Conservation (phyloP, 2,888 invertebrate genomes). For the Drosophila antonietae region DNA sequence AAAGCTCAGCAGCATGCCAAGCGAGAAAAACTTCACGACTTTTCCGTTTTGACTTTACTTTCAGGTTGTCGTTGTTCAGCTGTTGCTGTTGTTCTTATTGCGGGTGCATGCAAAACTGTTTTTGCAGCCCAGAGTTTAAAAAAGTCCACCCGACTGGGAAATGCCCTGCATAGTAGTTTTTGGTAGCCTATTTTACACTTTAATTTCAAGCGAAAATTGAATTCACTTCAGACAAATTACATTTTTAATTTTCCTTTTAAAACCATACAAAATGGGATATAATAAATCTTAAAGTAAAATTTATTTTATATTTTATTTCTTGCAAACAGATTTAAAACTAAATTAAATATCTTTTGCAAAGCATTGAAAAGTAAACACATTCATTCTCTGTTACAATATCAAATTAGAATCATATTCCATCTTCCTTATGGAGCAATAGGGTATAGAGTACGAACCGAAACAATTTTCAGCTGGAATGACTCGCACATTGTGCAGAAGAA, state of each 20-base stretch:
- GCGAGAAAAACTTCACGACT: slow-evolving; percentile 53
- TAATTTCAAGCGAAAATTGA: too few species aligned
- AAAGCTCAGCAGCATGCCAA: slow-evolving; percentile 27
- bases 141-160: background rate
- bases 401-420: background rate
- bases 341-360: too few species aligned
- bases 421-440: background rate
- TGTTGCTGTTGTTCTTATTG: slow-evolving; percentile 12
- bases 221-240: too few species aligned
- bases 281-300: too few species aligned
- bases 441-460: slow-evolving; percentile 14
- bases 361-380: too few species aligned
- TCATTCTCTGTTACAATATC: background rate
- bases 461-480: slow-evolving; percentile 22
- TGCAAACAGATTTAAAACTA: too few species aligned
- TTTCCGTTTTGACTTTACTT: slow-evolving; percentile 42
- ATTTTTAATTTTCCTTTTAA: too few species aligned
- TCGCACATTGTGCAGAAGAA: slow-evolving; percentile 37
- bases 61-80: slow-evolving; percentile 19
- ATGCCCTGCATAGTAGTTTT: background rate
- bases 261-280: too few species aligned
- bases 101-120: slow-evolving; percentile 35
- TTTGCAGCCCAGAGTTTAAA: background rate
- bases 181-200: too few species aligned
- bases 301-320: too few species aligned